Base-by-base conservation (phyloP, 1,140 invertebrate species). In the Zaprionus africanus region DNA sequence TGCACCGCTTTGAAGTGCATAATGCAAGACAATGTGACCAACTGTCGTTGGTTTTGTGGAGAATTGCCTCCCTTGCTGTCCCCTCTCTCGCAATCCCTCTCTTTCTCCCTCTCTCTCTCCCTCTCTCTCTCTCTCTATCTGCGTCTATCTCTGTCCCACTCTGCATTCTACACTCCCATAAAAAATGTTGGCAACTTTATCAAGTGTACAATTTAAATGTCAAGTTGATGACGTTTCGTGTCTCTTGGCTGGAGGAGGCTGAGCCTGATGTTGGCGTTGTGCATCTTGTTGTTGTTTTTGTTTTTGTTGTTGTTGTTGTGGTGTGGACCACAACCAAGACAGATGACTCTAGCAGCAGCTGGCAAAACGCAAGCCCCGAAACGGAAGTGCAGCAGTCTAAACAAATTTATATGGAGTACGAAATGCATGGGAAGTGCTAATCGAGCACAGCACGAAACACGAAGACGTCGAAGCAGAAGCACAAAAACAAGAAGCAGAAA, bases 181-280 rank as follows among this genome's bases (percentile, higher is more conserved):
- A 68, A 63, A 81, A 82, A 81, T 90, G 85, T 90, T 88, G 79
- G 85, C 85, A 88, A 85, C 85, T 88, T 88, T 88, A 88, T 88
- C 85, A 88, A 73, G 72, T 79, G 85, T 69, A 90, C 85, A 88
- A 88, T 88, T 88, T 90, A 88, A 88, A 88, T 90, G 85, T 88
- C 85, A 90, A 71, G 78, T 58, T 70, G 81, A 85, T 81, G 85
- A 88, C 85, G 81, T 90, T 73, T 74, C 81, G 81, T 87, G 83
- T 87, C 78, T 87, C 80, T 87, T 83, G 76, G 65, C 61, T 60
- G 66, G 17, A 57, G 28, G 17, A 64, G 51, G 38, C 19, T 59
- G 62, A 76, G 64, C 1, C 22, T 22, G 60, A 67, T 59, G 60
- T 54, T 78, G 77, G 58, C 46, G 74, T 57, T 65, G 73, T 49